phyloP scores from a whole-genome alignment of 2,113 vertebrate species.

The Anguilla rostrata region DNA sequence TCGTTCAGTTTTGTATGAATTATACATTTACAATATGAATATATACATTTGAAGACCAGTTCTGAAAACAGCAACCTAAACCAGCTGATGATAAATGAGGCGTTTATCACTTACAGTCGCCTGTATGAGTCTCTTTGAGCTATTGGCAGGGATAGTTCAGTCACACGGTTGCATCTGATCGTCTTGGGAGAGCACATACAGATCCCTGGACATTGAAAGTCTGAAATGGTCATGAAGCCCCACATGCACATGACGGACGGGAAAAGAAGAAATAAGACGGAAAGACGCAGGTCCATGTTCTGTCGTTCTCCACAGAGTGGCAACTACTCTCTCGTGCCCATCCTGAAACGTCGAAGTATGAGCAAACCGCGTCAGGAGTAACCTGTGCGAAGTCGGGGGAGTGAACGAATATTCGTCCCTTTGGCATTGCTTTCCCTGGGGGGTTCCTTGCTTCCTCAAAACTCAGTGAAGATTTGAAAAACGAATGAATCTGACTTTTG shows the following conservation, averaged over 20 bases:
- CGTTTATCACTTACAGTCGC: conserved; percentile 45
- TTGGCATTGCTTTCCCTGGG: not conserved
- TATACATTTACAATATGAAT: too few species aligned
- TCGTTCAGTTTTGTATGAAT: too few species aligned
- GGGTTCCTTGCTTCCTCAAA: not conserved
- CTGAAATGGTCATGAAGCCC: conserved; percentile 9
- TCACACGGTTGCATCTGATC: conserved; percentile 46
- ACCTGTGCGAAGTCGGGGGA: not conserved
- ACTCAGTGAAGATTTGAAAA: not conserved
- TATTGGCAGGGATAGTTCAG: conserved; percentile 28
- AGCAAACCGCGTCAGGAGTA: not conserved
- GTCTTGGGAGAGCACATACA: conserved; percentile 43
- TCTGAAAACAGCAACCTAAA: not conserved
- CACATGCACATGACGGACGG: conserved; percentile 15
- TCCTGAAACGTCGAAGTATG: not conserved
- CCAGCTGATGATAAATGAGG: not conserved
- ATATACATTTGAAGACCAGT: too few species aligned
- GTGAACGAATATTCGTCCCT: not conserved
- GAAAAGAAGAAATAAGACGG: conserved; percentile 4
- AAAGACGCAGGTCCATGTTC: conserved; percentile 35
- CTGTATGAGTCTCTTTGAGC: conserved; percentile 10
- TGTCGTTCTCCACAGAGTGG: not conserved
- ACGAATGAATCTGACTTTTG: not conserved
- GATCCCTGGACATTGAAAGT: conserved; percentile 47
- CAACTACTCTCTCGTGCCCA: conserved; percentile 4